Base-by-base conservation (phyloP, 2,888 invertebrate genomes). In the Pimpla rufipes region DNA sequence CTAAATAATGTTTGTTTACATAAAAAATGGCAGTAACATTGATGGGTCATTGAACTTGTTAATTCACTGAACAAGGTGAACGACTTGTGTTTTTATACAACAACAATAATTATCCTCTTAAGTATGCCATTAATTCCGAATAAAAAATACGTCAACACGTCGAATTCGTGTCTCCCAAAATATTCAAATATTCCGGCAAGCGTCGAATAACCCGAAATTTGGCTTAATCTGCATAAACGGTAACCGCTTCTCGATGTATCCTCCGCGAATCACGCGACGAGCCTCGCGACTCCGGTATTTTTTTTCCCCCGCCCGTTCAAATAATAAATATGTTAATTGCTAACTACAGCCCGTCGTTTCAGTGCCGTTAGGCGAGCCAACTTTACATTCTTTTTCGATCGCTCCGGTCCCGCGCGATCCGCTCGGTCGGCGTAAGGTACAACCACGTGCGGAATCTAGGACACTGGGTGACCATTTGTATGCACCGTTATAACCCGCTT, bases 401-500 rank as follows among this genome's bases (percentile, higher is more conserved):
- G 21, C 45, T 52, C 37, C 50, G 18, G 29, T 5, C 3, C 55
- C 47, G 57, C 47, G 45, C 59, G 42, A 62, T 66, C 68, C 59
- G 52, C 52, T 73, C 74, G 70, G 70, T 76, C 52, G 57, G 57
- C 57, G 62, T 45, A 40, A 1, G 29, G 2, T 8, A 55, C 57
- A 21, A 70, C 45, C 73, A 79, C 81, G 84, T 78, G 80, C 79
- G 81, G 89, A 90, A 92, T 92, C 90, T 93, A 90, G 93, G 91
- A 91, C 92, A 92, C 90, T 90, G 89, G 89, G 89, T 91, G 88
- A 90, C 87, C 90, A 92, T 90, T 91, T 89, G 88, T 92, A 91
- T 90, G 88, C 88, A 92, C 93, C 93, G 93, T 93, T 93, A 93
- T 90, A 90, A 90, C 89, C 89, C 88, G 88, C 88, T 90, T 90